Evolutionary conservation across 2,797 vertebrate species (phyloP).

Genomic region (Falco naumanni): DNA sequence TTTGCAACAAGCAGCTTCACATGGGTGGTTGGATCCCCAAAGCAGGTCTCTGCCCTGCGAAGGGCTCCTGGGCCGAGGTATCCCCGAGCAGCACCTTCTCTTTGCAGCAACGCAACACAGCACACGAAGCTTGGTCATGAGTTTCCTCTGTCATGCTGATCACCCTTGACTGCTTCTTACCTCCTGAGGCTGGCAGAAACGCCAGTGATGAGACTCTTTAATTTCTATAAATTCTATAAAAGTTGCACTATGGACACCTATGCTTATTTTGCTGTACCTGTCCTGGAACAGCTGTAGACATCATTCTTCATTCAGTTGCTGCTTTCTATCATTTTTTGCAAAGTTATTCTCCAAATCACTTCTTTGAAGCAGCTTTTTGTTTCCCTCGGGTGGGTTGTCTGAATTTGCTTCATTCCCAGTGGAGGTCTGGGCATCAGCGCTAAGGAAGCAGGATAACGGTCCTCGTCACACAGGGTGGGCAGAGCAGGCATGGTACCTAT

Average conservation of each 20-base stretch:
- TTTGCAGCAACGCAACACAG: not conserved
- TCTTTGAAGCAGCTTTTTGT: not conserved
- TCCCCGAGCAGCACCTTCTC: not conserved
- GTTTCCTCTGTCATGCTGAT: accelerated
- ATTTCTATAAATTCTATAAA: not conserved
- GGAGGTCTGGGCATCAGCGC: not conserved
- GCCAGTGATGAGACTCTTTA: not conserved
- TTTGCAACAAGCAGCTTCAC: not conserved
- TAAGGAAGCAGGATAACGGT: slow-evolving; percentile 16
- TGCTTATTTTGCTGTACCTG: not conserved
- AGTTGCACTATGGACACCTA: not conserved
- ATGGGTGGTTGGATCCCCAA: not conserved
- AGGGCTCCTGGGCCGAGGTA: not conserved
- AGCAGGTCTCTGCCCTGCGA: not conserved
- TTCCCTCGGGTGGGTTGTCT: not conserved
- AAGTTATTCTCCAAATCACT: not conserved
- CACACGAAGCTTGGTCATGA: not conserved
- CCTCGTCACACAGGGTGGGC: not conserved
- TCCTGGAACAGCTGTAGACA: not conserved
- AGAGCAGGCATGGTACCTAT: slow-evolving; percentile 14
- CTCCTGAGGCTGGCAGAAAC: not conserved
- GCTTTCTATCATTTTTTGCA: not conserved
- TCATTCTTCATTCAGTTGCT: not conserved
- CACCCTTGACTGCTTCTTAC: not conserved
- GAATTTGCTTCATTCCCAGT: not conserved